These are phyloP conservation scores for Oncorhynchus masou DNA, from an alignment of 2,113 vertebrate species.

Conservation along the genomic window DNA sequence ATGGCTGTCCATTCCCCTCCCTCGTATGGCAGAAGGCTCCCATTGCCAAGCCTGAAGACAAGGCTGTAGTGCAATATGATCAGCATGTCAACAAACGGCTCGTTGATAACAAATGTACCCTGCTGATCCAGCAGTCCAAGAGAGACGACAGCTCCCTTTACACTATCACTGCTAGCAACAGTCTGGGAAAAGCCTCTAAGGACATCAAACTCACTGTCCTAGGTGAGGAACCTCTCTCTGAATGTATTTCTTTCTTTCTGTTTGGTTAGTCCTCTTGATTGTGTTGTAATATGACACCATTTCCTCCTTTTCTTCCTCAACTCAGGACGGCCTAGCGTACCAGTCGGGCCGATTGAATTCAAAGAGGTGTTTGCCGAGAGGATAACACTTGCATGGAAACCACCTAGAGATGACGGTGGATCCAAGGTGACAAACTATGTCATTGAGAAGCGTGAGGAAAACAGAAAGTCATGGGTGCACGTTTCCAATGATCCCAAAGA, in stretches of 20 bases:
- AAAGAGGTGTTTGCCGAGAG: slow-evolving; percentile 91
- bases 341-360: slow-evolving; percentile 90
- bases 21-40: slow-evolving; percentile 88
- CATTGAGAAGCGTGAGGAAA: slow-evolving; percentile 94
- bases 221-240: slow-evolving; percentile 70
- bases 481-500: slow-evolving; percentile 92
- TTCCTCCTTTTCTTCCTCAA: slow-evolving; percentile 31
- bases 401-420: slow-evolving; percentile 89
- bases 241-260: not conserved
- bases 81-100: slow-evolving; percentile 92
- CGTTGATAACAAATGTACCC: slow-evolving; percentile 86
- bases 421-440: slow-evolving; percentile 98
- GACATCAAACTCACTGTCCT: slow-evolving; percentile 88
- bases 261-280: slow-evolving; percentile 9
- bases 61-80: slow-evolving; percentile 83
- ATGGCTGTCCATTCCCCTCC: slow-evolving; percentile 93
- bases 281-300: not conserved
- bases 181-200: slow-evolving; percentile 88
- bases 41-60: slow-evolving; percentile 87
- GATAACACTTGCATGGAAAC: slow-evolving; percentile 92
- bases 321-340: slow-evolving; percentile 88
- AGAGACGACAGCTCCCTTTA: slow-evolving; percentile 88
- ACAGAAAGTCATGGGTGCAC: slow-evolving; percentile 88
- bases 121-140: slow-evolving; percentile 89
- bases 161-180: slow-evolving; percentile 89